Conservation (phyloP, 1,140 invertebrate species). For the Chelonus insularis region DNA sequence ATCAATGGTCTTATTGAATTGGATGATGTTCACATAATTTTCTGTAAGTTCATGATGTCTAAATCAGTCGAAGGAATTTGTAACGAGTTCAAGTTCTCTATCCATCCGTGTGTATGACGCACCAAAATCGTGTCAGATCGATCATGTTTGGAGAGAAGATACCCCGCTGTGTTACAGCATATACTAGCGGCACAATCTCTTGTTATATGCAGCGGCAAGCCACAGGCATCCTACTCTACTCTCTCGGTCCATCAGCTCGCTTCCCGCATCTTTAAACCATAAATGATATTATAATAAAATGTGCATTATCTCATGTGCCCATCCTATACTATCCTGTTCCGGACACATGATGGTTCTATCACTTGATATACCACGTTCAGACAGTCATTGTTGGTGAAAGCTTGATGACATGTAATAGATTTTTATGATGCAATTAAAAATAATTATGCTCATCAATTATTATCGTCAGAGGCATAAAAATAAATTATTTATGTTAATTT, state of each 20-base stretch:
- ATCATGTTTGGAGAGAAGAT: slow-evolving; percentile 42
- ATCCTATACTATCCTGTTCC: no score
- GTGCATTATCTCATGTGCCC: no score
- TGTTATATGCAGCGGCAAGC: slow-evolving; percentile 31
- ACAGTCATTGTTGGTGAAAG: no score
- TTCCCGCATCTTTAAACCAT: not conserved
- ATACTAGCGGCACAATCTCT: slow-evolving; percentile 40
- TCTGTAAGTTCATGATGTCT: not conserved
- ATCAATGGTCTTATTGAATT: not conserved
- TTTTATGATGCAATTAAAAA: no score
- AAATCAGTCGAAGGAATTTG: not conserved
- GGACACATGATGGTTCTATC: no score
- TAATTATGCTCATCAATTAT: no score
- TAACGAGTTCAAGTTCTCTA: not conserved
- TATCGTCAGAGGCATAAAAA: no score
- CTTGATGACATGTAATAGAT: no score
- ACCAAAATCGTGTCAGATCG: slow-evolving; percentile 49
- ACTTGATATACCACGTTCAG: no score
- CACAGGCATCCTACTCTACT: not conserved
- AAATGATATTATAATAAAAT: no score
- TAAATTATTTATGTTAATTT: no score
- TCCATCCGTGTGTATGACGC: slow-evolving; percentile 38
- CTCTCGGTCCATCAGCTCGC: slow-evolving; percentile 2
- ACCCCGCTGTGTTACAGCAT: slow-evolving; percentile 42
- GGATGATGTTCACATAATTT: not conserved